Base-by-base conservation (phyloP, 1,140 invertebrate species). In the Dinoponera quadriceps region DNA sequence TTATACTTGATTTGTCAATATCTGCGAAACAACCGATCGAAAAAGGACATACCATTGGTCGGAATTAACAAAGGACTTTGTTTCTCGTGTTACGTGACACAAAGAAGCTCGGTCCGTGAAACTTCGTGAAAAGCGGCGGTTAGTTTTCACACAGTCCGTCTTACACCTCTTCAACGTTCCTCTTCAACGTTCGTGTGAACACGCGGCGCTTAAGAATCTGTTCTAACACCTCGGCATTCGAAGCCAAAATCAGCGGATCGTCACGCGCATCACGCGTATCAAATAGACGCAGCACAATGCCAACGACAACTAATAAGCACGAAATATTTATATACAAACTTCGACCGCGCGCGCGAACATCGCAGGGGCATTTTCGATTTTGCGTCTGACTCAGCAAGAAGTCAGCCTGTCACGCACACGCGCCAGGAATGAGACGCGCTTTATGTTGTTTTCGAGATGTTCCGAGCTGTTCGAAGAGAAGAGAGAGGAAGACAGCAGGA, bases 241-340 rank as follows among this genome's bases (percentile, higher is more conserved):
- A 44, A 4, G 38, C 38, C 11, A 5, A n/a, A 1, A 9, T 44
- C 29, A 33, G 29, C 29, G 29, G 29, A 33, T 33, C 29, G 38
- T 44, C 38, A 44, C 38, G 38, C 38, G 38, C 27, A 38, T 25
- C 44, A 49, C 38, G 72, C 22, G 5, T 11, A 13, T 44, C 14
- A 51, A 62, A 48, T 20, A 2, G 55, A n/a, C 29, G 13, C 27
- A 29, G 25, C 20, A 29, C 29, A 5, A 9, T 7, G 11, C 51
- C 16, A 13, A 33, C 49, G 22, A 51, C 18, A 51, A 77, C 33
- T 78, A 38, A n/a, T 55, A 68, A 63, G 16, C 20, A 25, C 51
- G 74, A 54, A 82, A 84, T 87, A 57, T 87, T 87, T 87, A 73
- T 87, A 73, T 38, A 48, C 27, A 74, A 85, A 85, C 86, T 85